Evolutionary conservation across 2,113 vertebrate genomes (phyloP).

Genomic region (Apeltes quadracus): DNA sequence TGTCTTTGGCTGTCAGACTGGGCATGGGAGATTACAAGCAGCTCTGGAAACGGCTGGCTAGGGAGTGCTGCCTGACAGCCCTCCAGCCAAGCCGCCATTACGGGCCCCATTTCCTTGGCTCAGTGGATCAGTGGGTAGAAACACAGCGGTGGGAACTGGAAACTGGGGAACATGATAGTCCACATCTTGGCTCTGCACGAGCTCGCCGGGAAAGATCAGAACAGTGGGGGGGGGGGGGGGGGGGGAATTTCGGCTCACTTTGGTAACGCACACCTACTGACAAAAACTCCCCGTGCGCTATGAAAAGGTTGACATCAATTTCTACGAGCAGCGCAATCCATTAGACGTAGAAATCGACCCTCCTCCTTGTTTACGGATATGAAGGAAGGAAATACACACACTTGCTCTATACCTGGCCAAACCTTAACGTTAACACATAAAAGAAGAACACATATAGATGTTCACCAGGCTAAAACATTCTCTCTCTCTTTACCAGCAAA

Average conservation of each 20-base stretch:
- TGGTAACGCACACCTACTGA: not conserved
- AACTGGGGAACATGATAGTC: conserved; percentile 64
- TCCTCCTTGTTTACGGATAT: conserved; percentile 37
- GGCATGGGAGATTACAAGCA: conserved; percentile 78
- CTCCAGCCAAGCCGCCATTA: conserved; percentile 78
- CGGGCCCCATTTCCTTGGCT: conserved; percentile 76
- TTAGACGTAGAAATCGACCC: conserved; percentile 28
- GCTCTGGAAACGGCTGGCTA: conserved; percentile 77
- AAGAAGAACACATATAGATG: conserved; percentile 1
- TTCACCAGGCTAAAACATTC: not conserved
- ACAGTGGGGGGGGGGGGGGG: not conserved
- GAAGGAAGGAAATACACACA: conserved; percentile 43
- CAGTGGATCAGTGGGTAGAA: conserved; percentile 72
- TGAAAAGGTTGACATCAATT: conserved; percentile 7
- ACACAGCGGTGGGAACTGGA: conserved; percentile 63
- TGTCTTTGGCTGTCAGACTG: conserved; percentile 79
- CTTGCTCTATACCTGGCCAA: not conserved
- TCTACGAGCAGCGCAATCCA: conserved; percentile 2
- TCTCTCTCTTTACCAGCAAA: not conserved
- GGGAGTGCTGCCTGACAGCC: conserved; percentile 74
- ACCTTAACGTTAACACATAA: conserved; percentile 11
- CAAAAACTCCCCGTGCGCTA: not conserved
- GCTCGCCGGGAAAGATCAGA: conserved; percentile 51
- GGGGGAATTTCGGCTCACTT: no score
- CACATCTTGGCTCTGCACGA: conserved; percentile 59